These are phyloP conservation scores for Syrrhaptes paradoxus DNA, from an alignment of 2,113 vertebrate genomes.

Conservation along the genomic window DNA sequence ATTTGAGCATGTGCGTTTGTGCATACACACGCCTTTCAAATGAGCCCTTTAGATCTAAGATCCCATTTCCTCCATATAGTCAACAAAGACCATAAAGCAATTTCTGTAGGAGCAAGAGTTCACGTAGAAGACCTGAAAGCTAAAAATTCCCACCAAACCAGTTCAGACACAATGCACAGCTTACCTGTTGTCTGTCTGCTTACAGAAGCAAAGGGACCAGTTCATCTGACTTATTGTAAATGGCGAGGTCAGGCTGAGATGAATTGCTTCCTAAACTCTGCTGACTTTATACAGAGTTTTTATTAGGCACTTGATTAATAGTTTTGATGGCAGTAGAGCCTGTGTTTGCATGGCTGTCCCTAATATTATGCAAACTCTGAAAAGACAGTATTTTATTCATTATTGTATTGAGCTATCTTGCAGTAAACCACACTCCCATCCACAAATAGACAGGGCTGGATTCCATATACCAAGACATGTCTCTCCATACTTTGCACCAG, in stretches of 20 bases:
- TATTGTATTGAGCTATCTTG: background rate
- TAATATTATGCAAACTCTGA: background rate
- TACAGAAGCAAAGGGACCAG: conserved; percentile 17
- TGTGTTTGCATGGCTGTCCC: background rate
- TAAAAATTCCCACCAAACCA: conserved; percentile 58
- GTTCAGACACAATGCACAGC: conserved; percentile 54
- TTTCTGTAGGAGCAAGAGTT: conserved; percentile 64
- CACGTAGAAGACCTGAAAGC: conserved; percentile 42
- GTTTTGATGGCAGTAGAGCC: background rate
- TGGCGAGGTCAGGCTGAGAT: background rate
- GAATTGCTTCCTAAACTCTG: conserved; percentile 7
- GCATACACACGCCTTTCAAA: conserved; percentile 50
- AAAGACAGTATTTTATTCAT: background rate
- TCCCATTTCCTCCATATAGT: conserved; percentile 56
- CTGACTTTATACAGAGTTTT: background rate
- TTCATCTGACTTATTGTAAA: conserved; percentile 1
- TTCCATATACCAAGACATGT: background rate
- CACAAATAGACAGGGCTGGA: background rate
- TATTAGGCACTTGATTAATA: background rate
- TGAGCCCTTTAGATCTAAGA: conserved; percentile 41
- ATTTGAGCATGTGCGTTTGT: conserved; percentile 23
- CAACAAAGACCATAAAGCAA: conserved; percentile 61
- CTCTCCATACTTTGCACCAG: background rate
- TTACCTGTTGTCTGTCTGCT: conserved; percentile 43
- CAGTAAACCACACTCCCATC: background rate